phyloP scores from a whole-genome alignment of 2,113 vertebrate species.

The Alosa alosa region DNA sequence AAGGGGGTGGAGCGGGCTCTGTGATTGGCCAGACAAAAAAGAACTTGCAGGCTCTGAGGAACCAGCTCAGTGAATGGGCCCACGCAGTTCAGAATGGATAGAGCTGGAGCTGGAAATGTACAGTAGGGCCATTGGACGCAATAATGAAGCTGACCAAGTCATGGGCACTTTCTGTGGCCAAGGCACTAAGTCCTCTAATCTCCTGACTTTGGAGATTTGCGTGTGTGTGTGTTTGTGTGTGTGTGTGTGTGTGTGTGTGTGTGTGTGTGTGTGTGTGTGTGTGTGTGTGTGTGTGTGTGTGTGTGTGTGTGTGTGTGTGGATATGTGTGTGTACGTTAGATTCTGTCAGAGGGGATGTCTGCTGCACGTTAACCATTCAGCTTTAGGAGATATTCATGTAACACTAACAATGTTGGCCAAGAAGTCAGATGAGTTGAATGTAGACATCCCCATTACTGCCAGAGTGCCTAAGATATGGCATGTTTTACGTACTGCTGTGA shows the following conservation, averaged over 20 bases:
- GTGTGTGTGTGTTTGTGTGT: conserved; percentile 23
- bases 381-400: not conserved
- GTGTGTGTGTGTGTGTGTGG: conserved; percentile 32
- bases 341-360: conserved; percentile 42
- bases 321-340: conserved; percentile 27
- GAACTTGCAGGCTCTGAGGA: conserved; percentile 69
- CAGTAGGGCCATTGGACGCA: not conserved
- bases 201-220: not conserved
- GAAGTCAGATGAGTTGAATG: not conserved
- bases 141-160: not conserved
- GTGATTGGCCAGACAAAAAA: conserved; percentile 66
- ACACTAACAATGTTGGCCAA: not conserved
- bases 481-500: not conserved
- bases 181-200: not conserved
- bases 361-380: not conserved
- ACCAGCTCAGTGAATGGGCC: conserved; percentile 71
- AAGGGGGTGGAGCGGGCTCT: conserved; percentile 49
- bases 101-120: not conserved
- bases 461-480: not conserved
- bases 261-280: conserved; percentile 27
- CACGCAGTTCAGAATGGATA: conserved; percentile 56
- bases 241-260: conserved; percentile 36
- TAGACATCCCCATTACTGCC: not conserved
- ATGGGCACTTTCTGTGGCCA: not conserved
- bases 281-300: conserved; percentile 29